Percentiles rank a stretch among this genome's conserved stretches.
Conservation (phyloP, 2,888 invertebrate species). For the Neocrepidodera transversa region DNA sequence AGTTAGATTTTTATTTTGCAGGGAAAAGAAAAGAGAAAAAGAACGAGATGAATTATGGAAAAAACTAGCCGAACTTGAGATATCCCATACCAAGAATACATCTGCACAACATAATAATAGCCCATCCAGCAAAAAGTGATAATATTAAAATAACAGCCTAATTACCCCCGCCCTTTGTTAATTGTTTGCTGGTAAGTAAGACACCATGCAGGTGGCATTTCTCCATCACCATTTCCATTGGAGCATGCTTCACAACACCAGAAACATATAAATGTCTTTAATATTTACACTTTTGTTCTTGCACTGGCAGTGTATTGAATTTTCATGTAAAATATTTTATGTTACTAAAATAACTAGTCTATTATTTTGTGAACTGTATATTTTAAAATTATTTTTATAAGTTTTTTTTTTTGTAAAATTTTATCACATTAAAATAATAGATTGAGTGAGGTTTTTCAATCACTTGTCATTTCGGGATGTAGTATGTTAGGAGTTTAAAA, state of each 20-base stretch:
- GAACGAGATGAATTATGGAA: conserved; percentile 98
- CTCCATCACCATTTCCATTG: conserved; percentile 24
- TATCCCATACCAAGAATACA: conserved; percentile 67
- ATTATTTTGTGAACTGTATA: conserved; percentile 39
- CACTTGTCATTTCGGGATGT: neutral
- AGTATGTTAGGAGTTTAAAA: neutral
- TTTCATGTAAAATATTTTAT: conserved; percentile 37
- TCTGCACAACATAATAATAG: conserved; percentile 50
- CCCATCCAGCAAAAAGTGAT: conserved; percentile 59
- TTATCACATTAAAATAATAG: conserved; percentile 35
- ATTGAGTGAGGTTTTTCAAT: conserved; percentile 25
- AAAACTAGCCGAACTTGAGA: conserved; percentile 89
- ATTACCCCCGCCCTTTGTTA: conserved; percentile 48
- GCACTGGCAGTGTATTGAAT: conserved; percentile 20
- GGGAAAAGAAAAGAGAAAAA: conserved; percentile 95
- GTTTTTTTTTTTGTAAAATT: conserved; percentile 33
- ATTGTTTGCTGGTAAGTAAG: conserved; percentile 46
- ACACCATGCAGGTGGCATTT: conserved; percentile 30
- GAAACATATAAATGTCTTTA: conserved; percentile 29
- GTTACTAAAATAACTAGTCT: conserved; percentile 45
- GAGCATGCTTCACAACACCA: conserved; percentile 47
- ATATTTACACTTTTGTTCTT: conserved; percentile 28
- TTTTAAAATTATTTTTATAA: conserved; percentile 39
- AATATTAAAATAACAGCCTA: conserved; percentile 50
- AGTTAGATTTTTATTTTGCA: conserved; percentile 57